These are phyloP conservation scores for Nematostella vectensis DNA, from an alignment of 92 coral and sea anemone species.

Conservation along the genomic window DNA sequence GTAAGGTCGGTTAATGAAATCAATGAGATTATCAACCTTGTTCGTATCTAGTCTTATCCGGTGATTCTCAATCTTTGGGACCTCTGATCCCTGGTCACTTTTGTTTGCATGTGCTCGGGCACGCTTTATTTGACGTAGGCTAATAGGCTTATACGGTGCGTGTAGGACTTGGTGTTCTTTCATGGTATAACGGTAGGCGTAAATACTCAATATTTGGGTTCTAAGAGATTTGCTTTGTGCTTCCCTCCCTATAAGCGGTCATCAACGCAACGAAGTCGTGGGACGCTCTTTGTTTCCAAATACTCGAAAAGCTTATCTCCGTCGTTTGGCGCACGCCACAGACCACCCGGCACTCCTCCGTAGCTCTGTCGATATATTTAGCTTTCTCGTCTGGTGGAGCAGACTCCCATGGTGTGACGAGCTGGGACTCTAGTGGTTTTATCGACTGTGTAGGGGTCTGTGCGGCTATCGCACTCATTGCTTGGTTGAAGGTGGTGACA, in stretches of 20 bases:
- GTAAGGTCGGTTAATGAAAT: neutral
- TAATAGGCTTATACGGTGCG: conserved; percentile 2
- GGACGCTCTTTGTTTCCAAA: neutral
- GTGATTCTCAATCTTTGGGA: too few relatives aligned
- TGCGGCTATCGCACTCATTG: neutral
- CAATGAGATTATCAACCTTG: too few relatives aligned
- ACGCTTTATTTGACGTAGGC: conserved; percentile 7
- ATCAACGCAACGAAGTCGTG: conserved; percentile 13
- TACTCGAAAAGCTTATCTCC: conserved; percentile 7
- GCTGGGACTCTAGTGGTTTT: conserved; percentile 7
- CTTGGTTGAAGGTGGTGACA: too few relatives aligned
- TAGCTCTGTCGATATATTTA: conserved; percentile 5
- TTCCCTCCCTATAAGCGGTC: conserved; percentile 21
- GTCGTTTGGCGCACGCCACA: conserved; percentile 19
- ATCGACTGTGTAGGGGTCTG: neutral
- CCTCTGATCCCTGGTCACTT: too few relatives aligned
- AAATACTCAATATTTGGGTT: conserved; percentile 23
- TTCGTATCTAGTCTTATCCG: too few relatives aligned
- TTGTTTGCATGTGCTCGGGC: conserved; percentile 5
- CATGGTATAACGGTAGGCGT: conserved; percentile 5
- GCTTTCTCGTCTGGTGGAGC: conserved; percentile 1
- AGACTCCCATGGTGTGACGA: conserved; percentile 6
- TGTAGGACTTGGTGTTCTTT: too few relatives aligned
- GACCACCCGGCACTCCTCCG: conserved; percentile 24
- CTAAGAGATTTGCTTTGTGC: too few relatives aligned